Evolutionary conservation across 1,140 invertebrate genomes (phyloP), one percentile per base, ranked within the genome.

Genomic region (Euura saliciscinereae): DNA sequence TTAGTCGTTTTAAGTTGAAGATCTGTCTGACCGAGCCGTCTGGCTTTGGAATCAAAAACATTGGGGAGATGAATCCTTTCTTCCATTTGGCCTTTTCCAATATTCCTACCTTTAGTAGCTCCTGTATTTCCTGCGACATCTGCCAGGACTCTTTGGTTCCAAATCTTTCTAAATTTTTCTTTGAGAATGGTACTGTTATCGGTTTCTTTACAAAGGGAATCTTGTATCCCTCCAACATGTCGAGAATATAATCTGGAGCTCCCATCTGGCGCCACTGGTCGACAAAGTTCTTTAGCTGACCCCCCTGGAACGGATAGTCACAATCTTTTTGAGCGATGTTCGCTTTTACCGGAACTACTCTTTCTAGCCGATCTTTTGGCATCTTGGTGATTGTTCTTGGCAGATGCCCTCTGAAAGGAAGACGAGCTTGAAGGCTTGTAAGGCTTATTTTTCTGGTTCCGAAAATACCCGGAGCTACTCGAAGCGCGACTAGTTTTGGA

Each of bases 1-100:
- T 79, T 45, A 79, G 70, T 6, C 44, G 65, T 68, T 73, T 76
- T 69, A 79, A 71, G 68, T 78, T 77, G 73, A 78, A 75, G n/a
- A 79, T 74, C 43, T 71, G 77, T 13, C 78, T 70, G 43, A 66
- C 70, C 6, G 45, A 44, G 8, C 74, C 77, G 68, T 78, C 71
- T 43, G 73, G 13, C 65, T 78, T 79, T 69, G 72, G 74, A 13
- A 77, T 70, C 2, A 78, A 66, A 69, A 78, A 80, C 74, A 80
- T 76, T 28, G 73, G 69, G 4, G 78, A 79, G 8, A 78, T 46
- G 68, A 79, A 79, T 7, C 78, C 77, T 42, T 71, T 66, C 7
- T 4, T 2, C 72, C 72, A 73, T 44, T 11, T 11, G 3, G 72
- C 72, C 42, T 45, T 70, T 45, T 73, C 72, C 6, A 73, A 10